phyloP scores from a whole-genome alignment of 2,888 invertebrate species.

The Harpalus rufipes region DNA sequence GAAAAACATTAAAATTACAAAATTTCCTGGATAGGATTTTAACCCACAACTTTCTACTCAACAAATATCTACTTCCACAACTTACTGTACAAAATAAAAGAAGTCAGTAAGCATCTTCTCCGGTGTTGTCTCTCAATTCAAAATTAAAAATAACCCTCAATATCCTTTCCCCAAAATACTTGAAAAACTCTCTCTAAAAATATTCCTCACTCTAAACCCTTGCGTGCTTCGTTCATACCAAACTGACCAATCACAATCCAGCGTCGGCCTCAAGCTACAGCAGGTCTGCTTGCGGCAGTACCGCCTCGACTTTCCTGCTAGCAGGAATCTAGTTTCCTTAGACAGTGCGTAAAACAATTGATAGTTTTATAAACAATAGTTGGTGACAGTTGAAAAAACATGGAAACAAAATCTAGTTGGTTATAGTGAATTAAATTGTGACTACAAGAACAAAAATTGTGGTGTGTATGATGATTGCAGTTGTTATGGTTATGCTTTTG shows the following conservation, averaged over 20 bases:
- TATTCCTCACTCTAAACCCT: not conserved
- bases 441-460: not conserved
- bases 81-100: too few species aligned
- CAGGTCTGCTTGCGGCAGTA: conserved; percentile 13
- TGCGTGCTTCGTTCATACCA: conserved; percentile 58
- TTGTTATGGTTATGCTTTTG: too few species aligned
- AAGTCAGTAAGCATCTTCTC: too few species aligned
- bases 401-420: not conserved
- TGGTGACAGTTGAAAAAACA: not conserved
- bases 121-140: not conserved
- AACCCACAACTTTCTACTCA: too few species aligned
- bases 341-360: conserved; percentile 12
- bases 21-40: too few species aligned
- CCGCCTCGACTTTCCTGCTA: not conserved
- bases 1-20: too few species aligned
- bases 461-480: not conserved
- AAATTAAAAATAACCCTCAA: not conserved
- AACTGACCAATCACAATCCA: conserved; percentile 62
- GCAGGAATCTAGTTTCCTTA: not conserved
- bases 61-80: too few species aligned
- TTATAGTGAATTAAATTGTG: too few species aligned
- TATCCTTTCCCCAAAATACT: not conserved
- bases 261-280: conserved; percentile 32
- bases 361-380: not conserved
- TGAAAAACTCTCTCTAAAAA: not conserved